Evolutionary conservation across 2,797 vertebrate genomes (phyloP).

Genomic region (Pristis pectinata): DNA sequence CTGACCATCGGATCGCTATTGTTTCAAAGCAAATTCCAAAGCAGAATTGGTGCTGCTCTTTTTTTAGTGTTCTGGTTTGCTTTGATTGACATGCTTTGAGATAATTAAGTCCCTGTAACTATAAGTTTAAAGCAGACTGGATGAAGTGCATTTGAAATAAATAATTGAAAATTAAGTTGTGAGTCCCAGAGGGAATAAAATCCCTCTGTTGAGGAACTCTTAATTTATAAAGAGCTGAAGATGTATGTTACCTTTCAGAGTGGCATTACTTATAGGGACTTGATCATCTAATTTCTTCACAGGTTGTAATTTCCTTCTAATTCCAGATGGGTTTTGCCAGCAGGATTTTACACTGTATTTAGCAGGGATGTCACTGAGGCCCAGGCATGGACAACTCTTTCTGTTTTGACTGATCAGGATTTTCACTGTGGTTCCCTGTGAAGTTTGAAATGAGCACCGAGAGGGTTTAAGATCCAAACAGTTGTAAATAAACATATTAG

Average conservation of each 20-base stretch:
- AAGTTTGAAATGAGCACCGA: neutral
- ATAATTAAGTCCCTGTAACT: neutral
- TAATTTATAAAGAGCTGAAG: neutral
- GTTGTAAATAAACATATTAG: neutral
- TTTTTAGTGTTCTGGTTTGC: neutral
- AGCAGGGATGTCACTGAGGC: neutral
- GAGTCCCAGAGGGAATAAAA: neutral
- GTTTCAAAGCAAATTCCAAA: neutral
- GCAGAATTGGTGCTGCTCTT: neutral
- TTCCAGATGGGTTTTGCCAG: neutral
- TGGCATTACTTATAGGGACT: neutral
- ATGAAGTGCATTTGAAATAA: neutral
- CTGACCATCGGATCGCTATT: too few species aligned
- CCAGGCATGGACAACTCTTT: neutral
- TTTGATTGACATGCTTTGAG: neutral
- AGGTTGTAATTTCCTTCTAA: neutral
- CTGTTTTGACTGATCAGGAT: neutral
- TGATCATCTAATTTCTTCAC: neutral
- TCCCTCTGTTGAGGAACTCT: neutral
- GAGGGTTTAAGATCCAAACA: neutral
- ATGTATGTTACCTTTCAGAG: neutral
- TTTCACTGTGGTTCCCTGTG: neutral
- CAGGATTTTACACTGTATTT: neutral
- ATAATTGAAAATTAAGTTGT: neutral
- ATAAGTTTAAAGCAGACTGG: neutral